phyloP scores from a whole-genome alignment of 1,140 invertebrate genomes.

The Pseudomyrmex flavicornis region DNA sequence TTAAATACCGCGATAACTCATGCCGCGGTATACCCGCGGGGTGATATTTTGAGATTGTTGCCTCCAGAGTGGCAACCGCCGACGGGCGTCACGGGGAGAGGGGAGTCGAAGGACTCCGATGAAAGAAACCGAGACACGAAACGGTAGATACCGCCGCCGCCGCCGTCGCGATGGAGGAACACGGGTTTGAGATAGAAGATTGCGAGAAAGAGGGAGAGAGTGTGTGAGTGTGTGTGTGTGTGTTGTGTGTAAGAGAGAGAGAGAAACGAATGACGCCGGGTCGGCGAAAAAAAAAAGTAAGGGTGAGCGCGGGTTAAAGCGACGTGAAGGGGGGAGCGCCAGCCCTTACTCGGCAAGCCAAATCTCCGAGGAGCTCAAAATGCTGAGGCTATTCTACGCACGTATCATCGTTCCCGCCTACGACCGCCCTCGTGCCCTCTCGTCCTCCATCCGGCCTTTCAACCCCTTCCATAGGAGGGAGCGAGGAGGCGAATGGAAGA shows the following conservation, averaged over 20 bases:
- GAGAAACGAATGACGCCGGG: slow-evolving; percentile 27
- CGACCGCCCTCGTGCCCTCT: slow-evolving; percentile 63
- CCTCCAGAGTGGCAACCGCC: slow-evolving; percentile 45
- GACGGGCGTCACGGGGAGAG: neutral
- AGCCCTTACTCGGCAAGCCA: slow-evolving; percentile 70
- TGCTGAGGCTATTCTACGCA: slow-evolving; percentile 78
- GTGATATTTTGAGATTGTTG: slow-evolving; percentile 81
- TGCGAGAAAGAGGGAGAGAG: neutral
- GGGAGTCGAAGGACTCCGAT: slow-evolving; percentile 31
- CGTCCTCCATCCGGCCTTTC: slow-evolving; percentile 52
- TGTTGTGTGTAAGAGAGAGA: neutral
- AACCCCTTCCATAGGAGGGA: slow-evolving; percentile 49
- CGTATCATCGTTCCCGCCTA: slow-evolving; percentile 78
- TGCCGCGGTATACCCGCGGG: slow-evolving; percentile 64
- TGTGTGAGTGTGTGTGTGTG: too few species aligned
- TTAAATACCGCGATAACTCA: slow-evolving; percentile 82
- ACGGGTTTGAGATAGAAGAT: slow-evolving; percentile 23
- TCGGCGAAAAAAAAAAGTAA: neutral
- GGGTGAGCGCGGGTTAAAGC: neutral
- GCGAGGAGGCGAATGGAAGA: slow-evolving; percentile 9
- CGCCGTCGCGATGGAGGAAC: slow-evolving; percentile 34
- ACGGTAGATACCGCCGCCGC: slow-evolving; percentile 40
- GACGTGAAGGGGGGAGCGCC: neutral
- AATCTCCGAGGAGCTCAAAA: slow-evolving; percentile 80
- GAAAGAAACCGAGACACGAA: slow-evolving; percentile 47